Conservation (phyloP, 2,797 vertebrate species). For the Ctenochaetus hawaiiensis region DNA sequence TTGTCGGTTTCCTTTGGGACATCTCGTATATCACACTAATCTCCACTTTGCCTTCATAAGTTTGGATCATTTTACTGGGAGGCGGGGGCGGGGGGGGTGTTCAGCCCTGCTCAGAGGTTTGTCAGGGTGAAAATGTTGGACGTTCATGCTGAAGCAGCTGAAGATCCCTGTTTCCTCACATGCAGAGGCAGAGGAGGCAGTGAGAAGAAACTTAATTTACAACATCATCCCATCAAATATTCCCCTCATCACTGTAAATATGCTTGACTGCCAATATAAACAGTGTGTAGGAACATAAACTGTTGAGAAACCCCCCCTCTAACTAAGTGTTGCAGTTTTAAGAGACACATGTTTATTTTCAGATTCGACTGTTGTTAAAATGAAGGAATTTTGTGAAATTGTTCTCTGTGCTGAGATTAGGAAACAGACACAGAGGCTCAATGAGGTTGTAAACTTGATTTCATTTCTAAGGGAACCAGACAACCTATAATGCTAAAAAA, state of each 20-base stretch:
- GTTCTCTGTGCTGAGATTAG: conserved; percentile 14
- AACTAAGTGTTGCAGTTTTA: conserved; percentile 5
- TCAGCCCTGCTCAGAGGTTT: conserved; percentile 46
- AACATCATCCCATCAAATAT: conserved; percentile 48
- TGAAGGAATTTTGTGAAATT: conserved; percentile 23
- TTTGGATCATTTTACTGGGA: conserved; percentile 62
- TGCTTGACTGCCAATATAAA: conserved; percentile 55
- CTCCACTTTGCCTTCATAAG: conserved; percentile 66
- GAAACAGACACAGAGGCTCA: conserved; percentile 21
- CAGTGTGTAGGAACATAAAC: conserved; percentile 51
- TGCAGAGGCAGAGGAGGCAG: conserved; percentile 30
- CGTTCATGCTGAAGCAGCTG: conserved; percentile 43
- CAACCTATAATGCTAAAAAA: not conserved
- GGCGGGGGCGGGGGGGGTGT: conserved; percentile 29
- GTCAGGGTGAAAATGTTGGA: conserved; percentile 48
- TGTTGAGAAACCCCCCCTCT: conserved; percentile 18
- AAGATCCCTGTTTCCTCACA: conserved; percentile 45
- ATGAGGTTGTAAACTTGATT: not conserved
- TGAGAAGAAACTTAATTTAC: conserved; percentile 43
- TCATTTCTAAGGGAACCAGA: not conserved
- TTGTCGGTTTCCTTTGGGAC: conserved; percentile 64
- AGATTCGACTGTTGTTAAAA: conserved; percentile 37
- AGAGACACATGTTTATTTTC: conserved; percentile 21
- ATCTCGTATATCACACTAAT: conserved; percentile 70
- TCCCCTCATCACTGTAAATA: conserved; percentile 53